Evolutionary conservation across 2,113 vertebrate genomes (phyloP), one percentile per base, ranked within the genome.

Genomic region (Argyrosomus japonicus): DNA sequence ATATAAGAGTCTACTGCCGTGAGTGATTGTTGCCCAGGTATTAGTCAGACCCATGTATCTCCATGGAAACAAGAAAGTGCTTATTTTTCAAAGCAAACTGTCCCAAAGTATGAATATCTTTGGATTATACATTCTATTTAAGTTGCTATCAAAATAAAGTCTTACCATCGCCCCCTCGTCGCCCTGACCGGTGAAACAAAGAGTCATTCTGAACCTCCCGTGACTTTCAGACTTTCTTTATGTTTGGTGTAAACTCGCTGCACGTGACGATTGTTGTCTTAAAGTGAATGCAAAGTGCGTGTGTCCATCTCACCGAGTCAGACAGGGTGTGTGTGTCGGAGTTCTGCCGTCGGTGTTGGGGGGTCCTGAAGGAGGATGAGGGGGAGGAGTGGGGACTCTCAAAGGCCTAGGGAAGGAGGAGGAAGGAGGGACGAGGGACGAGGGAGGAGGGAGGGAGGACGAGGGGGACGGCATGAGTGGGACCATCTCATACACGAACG

Each of bases 341-440:
- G 80, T 92, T 94, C 62, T 96, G 97, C 15, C 94, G 95, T 17
- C 91, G 88, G 40, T 95, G 96, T 77, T 91, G 94, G 83, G 92
- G 91, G 54, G 90, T 86, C 87, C 94, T 91, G 91, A 94, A 90
- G 84, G 92, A 86, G 82, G 81, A 91, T 50, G 96, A 89, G 0
- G 97, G 96, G n/a, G 97, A 97, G 77, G 96, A 97, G 23, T 95
- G 94, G 7, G 97, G 97, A 23, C 97, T 98, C 93, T 98, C 97
- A 21, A 93, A 91, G 68, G 84, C 92, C 95, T 95, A 82, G 76
- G 76, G 71, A 51, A 43, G 40, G 82, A 21, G 48, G 53, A 68
- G 53, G 51, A 68, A 68, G 83, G 92, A 86, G 82, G 82, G 88
- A 96, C 87, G 0, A 97, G 96, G 21, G 97, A 97, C 21, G 36